Evolutionary conservation across 2,113 vertebrate species (phyloP).

Genomic region (Larimichthys crocea): DNA sequence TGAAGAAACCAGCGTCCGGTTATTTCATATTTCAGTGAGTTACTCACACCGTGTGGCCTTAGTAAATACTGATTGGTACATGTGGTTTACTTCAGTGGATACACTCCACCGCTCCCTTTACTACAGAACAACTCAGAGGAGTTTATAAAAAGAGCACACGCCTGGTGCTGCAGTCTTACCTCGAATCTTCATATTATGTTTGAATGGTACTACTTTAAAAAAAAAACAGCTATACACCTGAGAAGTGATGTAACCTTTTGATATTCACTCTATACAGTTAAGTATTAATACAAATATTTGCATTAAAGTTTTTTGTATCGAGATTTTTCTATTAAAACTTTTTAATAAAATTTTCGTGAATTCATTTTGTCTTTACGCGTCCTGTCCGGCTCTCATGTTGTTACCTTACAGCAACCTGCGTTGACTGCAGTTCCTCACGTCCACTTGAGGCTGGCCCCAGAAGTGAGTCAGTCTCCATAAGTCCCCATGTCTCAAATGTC

Average conservation of each 20-base stretch:
- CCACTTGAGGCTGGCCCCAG: too few relatives aligned
- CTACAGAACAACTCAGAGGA: conserved; percentile 5
- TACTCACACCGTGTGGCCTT: not conserved
- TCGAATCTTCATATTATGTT: conserved; percentile 51
- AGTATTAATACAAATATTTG: conserved; percentile 61
- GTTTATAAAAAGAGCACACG: conserved; percentile 21
- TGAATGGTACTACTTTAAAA: conserved; percentile 49
- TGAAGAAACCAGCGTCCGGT: not conserved
- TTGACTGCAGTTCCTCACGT: too few relatives aligned
- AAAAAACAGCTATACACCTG: conserved; percentile 38
- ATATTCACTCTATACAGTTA: conserved; percentile 55
- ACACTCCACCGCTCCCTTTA: not conserved
- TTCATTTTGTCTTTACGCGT: too few relatives aligned
- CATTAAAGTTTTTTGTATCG: conserved; percentile 60
- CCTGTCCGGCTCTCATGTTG: not conserved
- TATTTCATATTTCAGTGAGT: not conserved
- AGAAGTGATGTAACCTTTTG: conserved; percentile 59
- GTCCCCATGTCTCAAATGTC: too few relatives aligned
- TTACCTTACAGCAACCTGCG: not conserved
- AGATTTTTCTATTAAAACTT: conserved; percentile 45
- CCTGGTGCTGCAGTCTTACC: conserved; percentile 61
- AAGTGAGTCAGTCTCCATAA: too few relatives aligned
- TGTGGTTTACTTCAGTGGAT: conserved; percentile 37
- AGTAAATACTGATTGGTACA: not conserved
- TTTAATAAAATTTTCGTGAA: conserved; percentile 19